Percentiles rank a stretch among this genome's conserved stretches.
phyloP scores from a whole-genome alignment of 2,888 invertebrate species.

The Neria commutata region DNA sequence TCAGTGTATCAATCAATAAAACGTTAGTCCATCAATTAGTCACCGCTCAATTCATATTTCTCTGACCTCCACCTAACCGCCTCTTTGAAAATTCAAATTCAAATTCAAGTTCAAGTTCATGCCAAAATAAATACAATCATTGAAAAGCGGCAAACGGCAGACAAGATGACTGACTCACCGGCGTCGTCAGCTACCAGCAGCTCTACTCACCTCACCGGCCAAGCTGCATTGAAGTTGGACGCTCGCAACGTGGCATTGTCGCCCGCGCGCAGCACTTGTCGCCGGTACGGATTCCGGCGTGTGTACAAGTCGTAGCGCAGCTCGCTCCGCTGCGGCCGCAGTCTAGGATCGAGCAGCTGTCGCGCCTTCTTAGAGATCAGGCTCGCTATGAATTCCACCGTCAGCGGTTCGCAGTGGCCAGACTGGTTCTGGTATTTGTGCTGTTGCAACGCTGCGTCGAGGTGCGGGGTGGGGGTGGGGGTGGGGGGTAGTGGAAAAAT shows the following conservation, averaged over 20 bases:
- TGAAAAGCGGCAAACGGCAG: no score
- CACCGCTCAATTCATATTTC: no score
- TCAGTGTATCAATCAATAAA: no score
- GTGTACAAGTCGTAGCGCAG: slow-evolving; percentile 42
- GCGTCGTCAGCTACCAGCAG: no score
- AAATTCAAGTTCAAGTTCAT: slow-evolving; percentile 25
- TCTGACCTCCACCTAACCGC: no score
- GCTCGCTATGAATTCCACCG: slow-evolving; percentile 39
- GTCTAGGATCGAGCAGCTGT: slow-evolving; percentile 33
- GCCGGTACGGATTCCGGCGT: slow-evolving; percentile 34
- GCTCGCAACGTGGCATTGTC: slow-evolving; percentile 23
- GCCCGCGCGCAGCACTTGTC: slow-evolving; percentile 32
- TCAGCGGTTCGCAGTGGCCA: slow-evolving; percentile 40
- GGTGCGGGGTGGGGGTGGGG: neutral
- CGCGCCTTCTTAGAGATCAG: slow-evolving; percentile 40
- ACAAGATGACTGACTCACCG: no score
- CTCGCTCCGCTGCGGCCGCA: slow-evolving; percentile 20
- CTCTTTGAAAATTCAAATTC: no score
- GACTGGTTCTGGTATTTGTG: slow-evolving; percentile 28
- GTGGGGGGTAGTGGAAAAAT: neutral
- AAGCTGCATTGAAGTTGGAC: slow-evolving; percentile 39
- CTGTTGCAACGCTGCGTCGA: neutral
- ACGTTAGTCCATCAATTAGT: no score
- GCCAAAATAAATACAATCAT: neutral
- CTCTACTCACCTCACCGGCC: slow-evolving; percentile 40